Evolutionary conservation across 2,888 invertebrate species (phyloP), one percentile per base, ranked within the genome.

Genomic region (Lingula anatina): DNA sequence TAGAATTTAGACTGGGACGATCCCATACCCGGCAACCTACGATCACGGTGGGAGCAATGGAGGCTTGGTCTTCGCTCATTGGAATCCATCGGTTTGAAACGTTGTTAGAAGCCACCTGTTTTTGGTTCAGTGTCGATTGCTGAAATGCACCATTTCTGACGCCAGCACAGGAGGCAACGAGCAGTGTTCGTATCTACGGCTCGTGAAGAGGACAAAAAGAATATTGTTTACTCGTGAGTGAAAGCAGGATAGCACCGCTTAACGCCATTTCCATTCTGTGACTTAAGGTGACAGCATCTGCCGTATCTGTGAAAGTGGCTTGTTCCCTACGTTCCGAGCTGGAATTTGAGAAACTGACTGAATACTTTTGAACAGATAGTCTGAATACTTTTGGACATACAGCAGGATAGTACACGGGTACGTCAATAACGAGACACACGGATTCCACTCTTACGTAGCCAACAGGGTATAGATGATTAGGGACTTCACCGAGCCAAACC

Each of bases 381-480:
- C n/a, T n/a, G n/a, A n/a, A n/a, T n/a, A n/a, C n/a, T n/a, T n/a
- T n/a, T n/a, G n/a, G n/a, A n/a, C n/a, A n/a, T n/a, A n/a, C n/a
- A n/a, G n/a, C n/a, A n/a, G n/a, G n/a, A n/a, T n/a, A n/a, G 18
- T 9, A 41, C 42, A n/a, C n/a, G n/a, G n/a, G n/a, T n/a, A n/a
- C n/a, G n/a, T n/a, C n/a, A n/a, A 3, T n/a, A 23, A 41, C 9
- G 9, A n/a, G n/a, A 41, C 42, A 20, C 42, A 41, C n/a, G 21
- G 5, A 7, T 25, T 41, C 24, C 23, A 25, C 5, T 24, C 42
- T 5, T n/a, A 21, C 25, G 21, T 41, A 4, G 25, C 42, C 4
- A 57, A 53, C 36, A 25, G 51, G n/a, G 37, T 56, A 23, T 20
- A 37, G 2, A 18, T 50, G 1, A 54, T 54, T 18, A 45, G 48